A percentile compares a stretch with the other conserved stretches of the same genome.
These are phyloP conservation scores for Gila robusta DNA, from an alignment of 2,797 vertebrate species.

Conservation along the genomic window DNA sequence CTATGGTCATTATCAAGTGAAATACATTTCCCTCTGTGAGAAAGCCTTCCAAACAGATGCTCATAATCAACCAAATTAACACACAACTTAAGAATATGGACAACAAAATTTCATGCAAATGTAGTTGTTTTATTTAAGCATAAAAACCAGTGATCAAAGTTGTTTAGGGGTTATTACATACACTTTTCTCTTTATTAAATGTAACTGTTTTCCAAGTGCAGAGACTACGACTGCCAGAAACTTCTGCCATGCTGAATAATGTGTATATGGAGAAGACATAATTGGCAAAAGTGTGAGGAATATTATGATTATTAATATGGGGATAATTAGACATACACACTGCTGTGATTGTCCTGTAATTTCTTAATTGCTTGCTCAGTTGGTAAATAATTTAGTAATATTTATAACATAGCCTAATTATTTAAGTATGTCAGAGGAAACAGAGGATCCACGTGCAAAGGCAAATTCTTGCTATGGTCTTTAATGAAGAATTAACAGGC, in stretches of 20 bases:
- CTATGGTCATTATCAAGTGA: background rate
- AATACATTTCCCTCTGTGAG: background rate
- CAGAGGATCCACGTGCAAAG: too few relatives aligned
- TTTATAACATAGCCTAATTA: too few relatives aligned
- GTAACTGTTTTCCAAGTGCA: slow-evolving; percentile 77
- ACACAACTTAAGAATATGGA: background rate
- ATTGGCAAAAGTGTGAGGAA: too few relatives aligned
- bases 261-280: too few relatives aligned
- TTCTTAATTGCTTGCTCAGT: too few relatives aligned
- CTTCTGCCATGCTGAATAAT: slow-evolving; percentile 79
- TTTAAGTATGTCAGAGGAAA: too few relatives aligned
- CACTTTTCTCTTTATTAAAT: slow-evolving; percentile 64
- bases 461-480: too few relatives aligned
- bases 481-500: too few relatives aligned
- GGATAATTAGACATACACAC: too few relatives aligned
- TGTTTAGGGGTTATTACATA: background rate
- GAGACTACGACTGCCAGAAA: slow-evolving; percentile 76
- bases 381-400: too few relatives aligned
- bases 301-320: too few relatives aligned
- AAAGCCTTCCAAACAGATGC: background rate
- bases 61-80: background rate
- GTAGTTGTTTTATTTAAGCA: background rate
- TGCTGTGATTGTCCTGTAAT: too few relatives aligned
- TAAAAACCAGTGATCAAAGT: background rate
- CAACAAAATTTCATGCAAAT: background rate